These are phyloP conservation scores for Rynchops niger DNA, from an alignment of 2,113 vertebrate species.

Conservation along the genomic window DNA sequence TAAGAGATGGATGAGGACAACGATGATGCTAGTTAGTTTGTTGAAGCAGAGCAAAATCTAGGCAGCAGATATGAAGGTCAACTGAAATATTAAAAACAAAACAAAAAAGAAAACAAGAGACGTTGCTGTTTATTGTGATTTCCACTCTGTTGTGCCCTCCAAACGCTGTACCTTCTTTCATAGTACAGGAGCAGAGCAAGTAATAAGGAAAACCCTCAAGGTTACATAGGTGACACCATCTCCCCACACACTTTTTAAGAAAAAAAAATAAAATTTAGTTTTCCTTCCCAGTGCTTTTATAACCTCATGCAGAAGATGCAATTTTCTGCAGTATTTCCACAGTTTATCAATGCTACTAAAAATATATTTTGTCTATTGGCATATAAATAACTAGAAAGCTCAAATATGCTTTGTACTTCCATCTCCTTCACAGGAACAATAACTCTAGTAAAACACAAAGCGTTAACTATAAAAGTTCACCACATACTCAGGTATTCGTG, in stretches of 20 bases:
- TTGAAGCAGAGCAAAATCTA: background rate
- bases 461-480: background rate
- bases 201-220: background rate
- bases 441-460: background rate
- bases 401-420: background rate
- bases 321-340: background rate
- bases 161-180: background rate
- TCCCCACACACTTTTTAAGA: background rate
- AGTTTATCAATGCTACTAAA: background rate
- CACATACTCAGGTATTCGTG: background rate
- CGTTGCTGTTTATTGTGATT: background rate
- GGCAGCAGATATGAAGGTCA: background rate
- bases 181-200: background rate
- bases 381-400: background rate
- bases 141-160: background rate
- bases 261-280: fast-evolving
- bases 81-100: background rate
- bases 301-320: background rate
- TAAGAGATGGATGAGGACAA: background rate
- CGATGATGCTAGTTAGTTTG: background rate
- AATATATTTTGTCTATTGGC: background rate
- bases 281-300: background rate
- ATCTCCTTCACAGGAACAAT: background rate
- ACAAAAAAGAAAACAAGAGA: background rate
- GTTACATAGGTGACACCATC: background rate